A percentile compares a stretch with the other conserved stretches of the same genome.
Conservation (phyloP, 2,113 vertebrate species). For the Cyphotilapia sp. region DNA sequence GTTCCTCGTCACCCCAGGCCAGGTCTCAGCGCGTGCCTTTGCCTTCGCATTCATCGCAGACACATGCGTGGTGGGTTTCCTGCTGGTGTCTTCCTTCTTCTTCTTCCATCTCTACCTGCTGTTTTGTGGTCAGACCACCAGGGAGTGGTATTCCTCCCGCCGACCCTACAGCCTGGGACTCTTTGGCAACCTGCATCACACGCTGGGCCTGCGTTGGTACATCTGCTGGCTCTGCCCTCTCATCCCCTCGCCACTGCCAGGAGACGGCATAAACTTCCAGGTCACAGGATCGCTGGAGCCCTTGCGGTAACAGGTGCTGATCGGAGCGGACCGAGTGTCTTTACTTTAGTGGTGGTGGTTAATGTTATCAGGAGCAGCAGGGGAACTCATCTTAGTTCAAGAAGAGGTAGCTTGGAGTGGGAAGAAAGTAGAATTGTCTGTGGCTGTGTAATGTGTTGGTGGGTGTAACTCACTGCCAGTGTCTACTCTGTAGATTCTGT, state of each 20-base stretch:
- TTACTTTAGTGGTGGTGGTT: conserved; percentile 4
- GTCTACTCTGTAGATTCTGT: background rate
- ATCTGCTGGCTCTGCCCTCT: conserved; percentile 83
- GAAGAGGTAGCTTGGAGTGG: background rate
- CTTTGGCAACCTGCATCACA: conserved; percentile 69
- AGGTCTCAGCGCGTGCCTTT: conserved; percentile 79
- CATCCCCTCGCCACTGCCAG: conserved; percentile 76
- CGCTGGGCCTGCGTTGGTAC: conserved; percentile 78
- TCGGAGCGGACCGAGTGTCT: background rate
- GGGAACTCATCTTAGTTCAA: background rate
- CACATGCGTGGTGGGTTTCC: conserved; percentile 81
- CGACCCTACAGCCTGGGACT: conserved; percentile 74
- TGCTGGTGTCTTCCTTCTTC: conserved; percentile 81
- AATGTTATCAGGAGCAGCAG: background rate
- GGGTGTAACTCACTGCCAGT: background rate
- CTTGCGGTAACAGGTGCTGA: conserved; percentile 3
- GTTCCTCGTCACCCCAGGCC: conserved; percentile 59
- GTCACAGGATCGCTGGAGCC: conserved; percentile 68
- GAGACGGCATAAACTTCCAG: conserved; percentile 80
- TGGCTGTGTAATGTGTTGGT: background rate
- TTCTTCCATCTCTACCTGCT: conserved; percentile 81
- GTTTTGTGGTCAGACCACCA: conserved; percentile 82
- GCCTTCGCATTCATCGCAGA: conserved; percentile 83
- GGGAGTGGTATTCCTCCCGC: conserved; percentile 80
- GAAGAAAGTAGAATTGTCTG: background rate